Conservation (phyloP, 1,140 invertebrate species). For the Drosophila nasuta region DNA sequence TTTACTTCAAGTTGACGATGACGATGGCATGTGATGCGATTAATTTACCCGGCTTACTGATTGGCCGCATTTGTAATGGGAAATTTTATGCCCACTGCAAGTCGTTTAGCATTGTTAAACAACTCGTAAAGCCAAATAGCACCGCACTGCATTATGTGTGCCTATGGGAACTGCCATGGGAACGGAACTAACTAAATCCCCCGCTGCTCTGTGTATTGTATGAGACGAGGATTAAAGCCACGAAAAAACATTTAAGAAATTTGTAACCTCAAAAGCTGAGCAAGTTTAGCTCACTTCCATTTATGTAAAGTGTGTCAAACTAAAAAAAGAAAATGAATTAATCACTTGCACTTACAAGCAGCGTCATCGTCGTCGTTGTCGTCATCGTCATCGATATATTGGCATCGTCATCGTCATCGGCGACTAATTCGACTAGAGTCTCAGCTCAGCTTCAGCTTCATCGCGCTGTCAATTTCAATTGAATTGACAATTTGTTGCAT, state of each 20-base stretch:
- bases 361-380: conserved; percentile 12
- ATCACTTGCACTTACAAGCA: conserved; percentile 54
- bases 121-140: conserved; percentile 69
- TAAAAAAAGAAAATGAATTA: conserved; percentile 70
- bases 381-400: conserved; percentile 1
- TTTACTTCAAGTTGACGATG: background rate
- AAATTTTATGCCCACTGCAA: conserved; percentile 66
- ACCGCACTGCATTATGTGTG: conserved; percentile 30
- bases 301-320: conserved; percentile 64
- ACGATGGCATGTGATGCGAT: conserved; percentile 66
- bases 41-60: conserved; percentile 78
- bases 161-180: conserved; percentile 51
- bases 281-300: background rate
- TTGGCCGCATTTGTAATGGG: conserved; percentile 73
- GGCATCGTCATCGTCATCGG: conserved; percentile 15
- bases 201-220: conserved; percentile 52
- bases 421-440: conserved; percentile 36
- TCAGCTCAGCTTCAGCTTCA: conserved; percentile 40
- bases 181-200: conserved; percentile 65
- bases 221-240: conserved; percentile 50
- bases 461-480: conserved; percentile 75
- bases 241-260: conserved; percentile 65
- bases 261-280: conserved; percentile 42
- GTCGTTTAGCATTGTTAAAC: conserved; percentile 79
- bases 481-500: conserved; percentile 81